phyloP scores from a whole-genome alignment of 2,888 invertebrate genomes.

The Charanyca ferruginea region DNA sequence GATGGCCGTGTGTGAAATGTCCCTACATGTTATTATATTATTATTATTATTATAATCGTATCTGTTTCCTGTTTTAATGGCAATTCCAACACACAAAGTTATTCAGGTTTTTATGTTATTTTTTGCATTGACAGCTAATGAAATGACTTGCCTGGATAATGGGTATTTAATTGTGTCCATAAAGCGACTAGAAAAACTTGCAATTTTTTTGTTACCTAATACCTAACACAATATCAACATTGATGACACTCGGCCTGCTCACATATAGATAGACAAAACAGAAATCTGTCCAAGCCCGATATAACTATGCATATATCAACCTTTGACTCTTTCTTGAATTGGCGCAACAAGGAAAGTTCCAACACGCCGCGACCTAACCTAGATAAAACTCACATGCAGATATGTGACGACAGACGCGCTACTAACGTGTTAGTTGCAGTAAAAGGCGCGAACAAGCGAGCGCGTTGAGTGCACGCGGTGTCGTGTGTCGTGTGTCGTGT shows the following conservation, averaged over 20 bases:
- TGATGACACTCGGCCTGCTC: conserved; percentile 11
- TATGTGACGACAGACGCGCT: conserved; percentile 47
- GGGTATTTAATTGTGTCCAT: no score
- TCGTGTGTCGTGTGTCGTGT: no score
- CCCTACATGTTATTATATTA: no score
- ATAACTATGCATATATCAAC: conserved; percentile 12
- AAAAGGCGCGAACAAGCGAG: conserved; percentile 53
- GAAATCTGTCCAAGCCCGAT: conserved; percentile 30
- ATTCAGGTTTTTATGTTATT: no score
- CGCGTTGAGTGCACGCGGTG: conserved; percentile 64
- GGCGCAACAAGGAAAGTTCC: not conserved
- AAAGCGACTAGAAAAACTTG: no score
- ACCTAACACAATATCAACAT: not conserved
- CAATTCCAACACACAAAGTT: no score
- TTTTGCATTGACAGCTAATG: no score
- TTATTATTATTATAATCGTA: no score
- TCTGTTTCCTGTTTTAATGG: no score
- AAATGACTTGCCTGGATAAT: no score
- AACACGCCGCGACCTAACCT: not conserved
- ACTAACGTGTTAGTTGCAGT: conserved; percentile 62
- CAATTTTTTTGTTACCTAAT: no score
- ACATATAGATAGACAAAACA: conserved; percentile 19
- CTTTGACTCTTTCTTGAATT: conserved; percentile 26
- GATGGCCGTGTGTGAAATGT: no score
- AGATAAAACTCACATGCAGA: conserved; percentile 36